Base-by-base conservation (phyloP, 2,888 invertebrate species). In the Cyaniris semiargus region DNA sequence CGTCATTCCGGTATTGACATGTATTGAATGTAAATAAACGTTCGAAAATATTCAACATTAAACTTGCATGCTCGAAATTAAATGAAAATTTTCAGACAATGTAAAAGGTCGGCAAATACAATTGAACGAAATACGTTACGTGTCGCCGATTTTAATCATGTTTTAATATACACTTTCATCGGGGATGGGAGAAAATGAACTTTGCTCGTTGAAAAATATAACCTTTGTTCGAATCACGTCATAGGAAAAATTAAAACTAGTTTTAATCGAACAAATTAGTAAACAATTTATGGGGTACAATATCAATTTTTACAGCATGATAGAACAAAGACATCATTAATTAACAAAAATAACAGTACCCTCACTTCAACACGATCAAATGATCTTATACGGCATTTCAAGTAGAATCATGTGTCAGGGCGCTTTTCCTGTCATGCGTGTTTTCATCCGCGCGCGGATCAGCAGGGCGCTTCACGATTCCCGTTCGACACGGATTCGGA, bases 1-100 rank as follows among this genome's bases (percentile, higher is more conserved):
- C 66, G 15, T 66, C 27, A 18, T 27, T 66, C 13, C 4, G 66
- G 66, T 66, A 66, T 66, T 66, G 27, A 66, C 66, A 66, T 31
- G 66, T 66, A 66, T 31, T 27, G 27, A 66, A 66, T 66, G 66
- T 66, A 66, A 66, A 66, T 66, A 66, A 66, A 31, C 23, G 60
- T 60, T 31, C 31, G 15, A 66, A 27, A 27, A 31, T 27, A 66
- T 66, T 66, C 66, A 66, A 66, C 66, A 60, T 60, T 60, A 66
- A 66, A 31, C 27, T 5, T 31, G 66, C 66, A 66, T 60, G 15
- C 15, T 27, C 15, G 27, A 66, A 66, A 66, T 66, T 66, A 66
- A 66, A 66, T 27, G 7, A 66, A 66, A 66, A 66, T 27, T 66
- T 66, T 15, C 66, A 27, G 66, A 66, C 66, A 66, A 27, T 66